phyloP scores from a whole-genome alignment of 2,888 invertebrate genomes.

The Cantharis rufa region DNA sequence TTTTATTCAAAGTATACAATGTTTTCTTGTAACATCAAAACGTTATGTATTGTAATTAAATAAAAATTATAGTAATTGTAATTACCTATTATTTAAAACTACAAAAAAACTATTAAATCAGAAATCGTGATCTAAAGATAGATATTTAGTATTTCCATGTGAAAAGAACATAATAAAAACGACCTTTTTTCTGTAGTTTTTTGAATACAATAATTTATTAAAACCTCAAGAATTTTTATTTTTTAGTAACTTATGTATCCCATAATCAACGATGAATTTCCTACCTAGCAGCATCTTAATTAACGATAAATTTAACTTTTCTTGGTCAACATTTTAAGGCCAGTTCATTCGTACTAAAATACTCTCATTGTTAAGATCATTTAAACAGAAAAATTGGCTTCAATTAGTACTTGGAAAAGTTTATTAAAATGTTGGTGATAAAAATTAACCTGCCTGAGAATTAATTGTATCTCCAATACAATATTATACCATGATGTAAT shows the following conservation, averaged over 20 bases:
- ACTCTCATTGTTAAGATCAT: no score
- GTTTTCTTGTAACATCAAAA: no score
- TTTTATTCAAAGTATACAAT: no score
- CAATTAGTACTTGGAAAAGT: no score
- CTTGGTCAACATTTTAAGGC: neutral
- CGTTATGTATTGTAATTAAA: no score
- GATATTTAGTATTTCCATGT: neutral
- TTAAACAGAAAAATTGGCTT: no score
- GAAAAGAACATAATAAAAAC: neutral
- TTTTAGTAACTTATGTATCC: neutral
- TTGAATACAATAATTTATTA: neutral
- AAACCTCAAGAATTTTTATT: neutral
- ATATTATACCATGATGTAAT: neutral
- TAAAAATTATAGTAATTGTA: no score
- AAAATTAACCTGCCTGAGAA: neutral
- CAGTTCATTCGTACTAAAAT: neutral
- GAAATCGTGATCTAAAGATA: neutral
- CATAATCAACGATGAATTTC: neutral
- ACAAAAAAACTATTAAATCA: neutral
- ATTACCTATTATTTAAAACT: no score
- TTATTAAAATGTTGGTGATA: neutral
- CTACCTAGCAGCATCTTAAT: neutral
- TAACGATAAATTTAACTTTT: neutral
- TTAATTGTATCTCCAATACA: neutral
- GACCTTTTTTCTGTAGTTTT: neutral